Percentiles rank a stretch among this genome's conserved stretches.
Evolutionary conservation across 2,113 vertebrate genomes (phyloP).

Genomic region (Antidorcas marsupialis): DNA sequence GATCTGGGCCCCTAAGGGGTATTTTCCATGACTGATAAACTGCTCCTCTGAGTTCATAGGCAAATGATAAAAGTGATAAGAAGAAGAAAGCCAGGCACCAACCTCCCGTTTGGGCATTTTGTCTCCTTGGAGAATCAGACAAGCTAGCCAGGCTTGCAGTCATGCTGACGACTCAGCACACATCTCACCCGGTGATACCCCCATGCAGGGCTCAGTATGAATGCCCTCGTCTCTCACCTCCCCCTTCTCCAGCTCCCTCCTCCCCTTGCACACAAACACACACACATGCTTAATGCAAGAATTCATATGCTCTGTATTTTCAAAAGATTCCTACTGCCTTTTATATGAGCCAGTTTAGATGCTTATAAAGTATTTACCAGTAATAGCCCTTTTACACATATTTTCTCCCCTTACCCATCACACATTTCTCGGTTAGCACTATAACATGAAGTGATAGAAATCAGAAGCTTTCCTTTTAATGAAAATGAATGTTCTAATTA

Average conservation of each 20-base stretch:
- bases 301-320: slow-evolving; percentile 22
- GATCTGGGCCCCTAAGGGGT: slow-evolving; percentile 55
- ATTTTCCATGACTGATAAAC: slow-evolving; percentile 69
- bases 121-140: slow-evolving; percentile 46
- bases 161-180: background rate
- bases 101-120: slow-evolving; percentile 40
- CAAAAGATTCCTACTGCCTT: background rate
- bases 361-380: slow-evolving; percentile 22
- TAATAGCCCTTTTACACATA: background rate
- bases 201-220: background rate
- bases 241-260: background rate
- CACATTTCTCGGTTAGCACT: slow-evolving; percentile 7
- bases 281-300: background rate
- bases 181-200: background rate
- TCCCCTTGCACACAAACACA: slow-evolving; percentile 3
- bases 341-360: background rate
- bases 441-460: background rate
- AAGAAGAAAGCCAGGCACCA: slow-evolving; percentile 39
- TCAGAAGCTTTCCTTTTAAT: slow-evolving; percentile 40
- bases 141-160: background rate
- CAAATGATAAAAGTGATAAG: slow-evolving; percentile 65
- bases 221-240: background rate
- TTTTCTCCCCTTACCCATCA: background rate
- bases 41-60: slow-evolving; percentile 53
- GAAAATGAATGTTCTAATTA: slow-evolving; percentile 44